Percentiles rank a stretch among this genome's conserved stretches.
These are phyloP conservation scores for Kryptopterus vitreolus DNA, from an alignment of 2,797 vertebrate species.

Conservation along the genomic window DNA sequence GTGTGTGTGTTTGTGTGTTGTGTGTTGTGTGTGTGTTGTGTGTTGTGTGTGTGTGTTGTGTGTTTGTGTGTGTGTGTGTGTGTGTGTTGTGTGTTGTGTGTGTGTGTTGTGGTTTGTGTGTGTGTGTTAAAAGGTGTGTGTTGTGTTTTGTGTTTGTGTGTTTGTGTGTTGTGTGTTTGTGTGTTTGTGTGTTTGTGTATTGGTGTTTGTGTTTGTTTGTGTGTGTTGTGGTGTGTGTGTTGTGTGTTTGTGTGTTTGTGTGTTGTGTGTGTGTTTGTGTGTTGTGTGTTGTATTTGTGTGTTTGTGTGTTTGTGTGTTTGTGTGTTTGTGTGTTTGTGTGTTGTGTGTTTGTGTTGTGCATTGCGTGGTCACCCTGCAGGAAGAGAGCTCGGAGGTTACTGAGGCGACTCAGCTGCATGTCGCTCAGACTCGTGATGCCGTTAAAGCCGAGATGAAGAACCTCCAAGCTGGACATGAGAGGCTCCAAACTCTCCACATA, in stretches of 20 bases:
- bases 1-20: neutral
- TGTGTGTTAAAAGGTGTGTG: too few species aligned
- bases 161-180: neutral
- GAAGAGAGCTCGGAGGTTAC: slow-evolving; percentile 84
- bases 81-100: neutral
- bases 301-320: neutral
- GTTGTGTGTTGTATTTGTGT: neutral
- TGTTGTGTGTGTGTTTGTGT: neutral
- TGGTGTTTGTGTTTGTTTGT: too few species aligned
- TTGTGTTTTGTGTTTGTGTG: too few species aligned
- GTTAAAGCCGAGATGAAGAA: slow-evolving; percentile 88
- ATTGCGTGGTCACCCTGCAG: slow-evolving; percentile 76
- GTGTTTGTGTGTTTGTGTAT: neutral
- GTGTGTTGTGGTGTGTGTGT: neutral
- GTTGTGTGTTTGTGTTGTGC: neutral
- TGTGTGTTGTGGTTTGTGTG: neutral
- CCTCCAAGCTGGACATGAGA: slow-evolving; percentile 86
- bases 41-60: neutral
- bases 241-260: neutral
- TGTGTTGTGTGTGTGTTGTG: neutral
- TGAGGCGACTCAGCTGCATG: slow-evolving; percentile 86
- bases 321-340: neutral
- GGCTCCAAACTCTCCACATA: slow-evolving; percentile 73
- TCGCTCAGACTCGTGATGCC: slow-evolving; percentile 84
- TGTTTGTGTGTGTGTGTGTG: neutral